Evolutionary conservation across 1,140 invertebrate species (phyloP).

Genomic region (Nomia melanderi): DNA sequence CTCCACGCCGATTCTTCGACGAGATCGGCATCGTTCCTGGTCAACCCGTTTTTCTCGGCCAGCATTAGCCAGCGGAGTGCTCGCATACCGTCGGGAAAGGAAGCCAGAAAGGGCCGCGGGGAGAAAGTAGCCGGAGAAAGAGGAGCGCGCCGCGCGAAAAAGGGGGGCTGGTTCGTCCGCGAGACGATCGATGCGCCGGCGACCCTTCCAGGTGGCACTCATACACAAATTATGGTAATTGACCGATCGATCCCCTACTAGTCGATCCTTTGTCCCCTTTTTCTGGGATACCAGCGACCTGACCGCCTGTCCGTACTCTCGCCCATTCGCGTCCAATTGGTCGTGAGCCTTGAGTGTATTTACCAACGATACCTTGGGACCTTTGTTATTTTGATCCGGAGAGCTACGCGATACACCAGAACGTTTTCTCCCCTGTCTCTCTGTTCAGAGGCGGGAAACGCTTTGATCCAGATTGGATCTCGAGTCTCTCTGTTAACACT

Average conservation of each 20-base stretch:
- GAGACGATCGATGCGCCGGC: constrained; percentile 46
- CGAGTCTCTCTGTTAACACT: too few relatives aligned
- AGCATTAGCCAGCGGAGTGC: background rate
- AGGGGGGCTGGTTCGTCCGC: constrained; percentile 21
- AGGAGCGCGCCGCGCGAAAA: constrained; percentile 41
- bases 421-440: too few relatives aligned
- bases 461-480: too few relatives aligned
- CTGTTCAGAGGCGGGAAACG: too few relatives aligned
- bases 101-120: constrained; percentile 38
- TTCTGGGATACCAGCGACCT: background rate
- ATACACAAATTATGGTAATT: constrained; percentile 72
- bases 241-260: constrained; percentile 63
- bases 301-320: background rate
- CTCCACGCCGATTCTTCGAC: background rate
- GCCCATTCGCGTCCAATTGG: constrained; percentile 40
- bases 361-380: constrained; percentile 21
- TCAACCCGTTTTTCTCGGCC: constrained; percentile 27
- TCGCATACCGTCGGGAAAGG: constrained; percentile 22
- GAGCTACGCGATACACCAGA: background rate
- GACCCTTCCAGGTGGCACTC: constrained; percentile 68
- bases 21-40: constrained; percentile 9
- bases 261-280: constrained; percentile 33
- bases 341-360: constrained; percentile 5
- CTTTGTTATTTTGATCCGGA: constrained; percentile 69
- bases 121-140: constrained; percentile 47